Evolutionary conservation across 2,888 invertebrate species (phyloP).

Genomic region (Drosophila yooni): DNA sequence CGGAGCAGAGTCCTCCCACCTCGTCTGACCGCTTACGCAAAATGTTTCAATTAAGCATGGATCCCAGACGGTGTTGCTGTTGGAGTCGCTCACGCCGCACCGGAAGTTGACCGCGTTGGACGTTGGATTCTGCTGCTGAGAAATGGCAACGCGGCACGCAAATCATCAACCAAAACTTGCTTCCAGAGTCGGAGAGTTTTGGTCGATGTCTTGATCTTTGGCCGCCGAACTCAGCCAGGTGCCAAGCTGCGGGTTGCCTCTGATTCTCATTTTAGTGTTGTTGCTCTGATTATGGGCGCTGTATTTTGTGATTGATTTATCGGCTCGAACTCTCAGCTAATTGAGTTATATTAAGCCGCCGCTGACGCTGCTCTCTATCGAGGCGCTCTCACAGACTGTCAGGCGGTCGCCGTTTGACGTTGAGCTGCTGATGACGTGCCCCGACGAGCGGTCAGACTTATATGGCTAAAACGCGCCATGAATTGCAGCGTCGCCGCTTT

Average conservation of each 20-base stretch:
- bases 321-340: conserved; percentile 54
- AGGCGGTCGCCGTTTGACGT: conserved; percentile 55
- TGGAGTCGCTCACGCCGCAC: conserved; percentile 25
- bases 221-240: conserved; percentile 56
- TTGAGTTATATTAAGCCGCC: conserved; percentile 69
- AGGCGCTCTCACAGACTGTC: conserved; percentile 73
- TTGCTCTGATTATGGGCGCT: conserved; percentile 56
- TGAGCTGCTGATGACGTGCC: conserved; percentile 31
- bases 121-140: conserved; percentile 53
- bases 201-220: neutral
- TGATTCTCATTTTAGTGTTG: conserved; percentile 27
- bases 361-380: conserved; percentile 31
- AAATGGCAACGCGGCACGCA: conserved; percentile 73
- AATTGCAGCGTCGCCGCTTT: conserved; percentile 66
- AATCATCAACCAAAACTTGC: conserved; percentile 58
- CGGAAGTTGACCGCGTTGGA: conserved; percentile 63
- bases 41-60: conserved; percentile 76
- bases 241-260: conserved; percentile 68
- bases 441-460: conserved; percentile 52
- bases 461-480: conserved; percentile 78
- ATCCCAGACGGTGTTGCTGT: conserved; percentile 15
- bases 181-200: neutral
- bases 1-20: conserved; percentile 40
- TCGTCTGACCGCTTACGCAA: conserved; percentile 75
- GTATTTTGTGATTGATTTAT: conserved; percentile 71